Conservation (phyloP, 2,113 vertebrate genomes). For the Clarias batrachus region DNA sequence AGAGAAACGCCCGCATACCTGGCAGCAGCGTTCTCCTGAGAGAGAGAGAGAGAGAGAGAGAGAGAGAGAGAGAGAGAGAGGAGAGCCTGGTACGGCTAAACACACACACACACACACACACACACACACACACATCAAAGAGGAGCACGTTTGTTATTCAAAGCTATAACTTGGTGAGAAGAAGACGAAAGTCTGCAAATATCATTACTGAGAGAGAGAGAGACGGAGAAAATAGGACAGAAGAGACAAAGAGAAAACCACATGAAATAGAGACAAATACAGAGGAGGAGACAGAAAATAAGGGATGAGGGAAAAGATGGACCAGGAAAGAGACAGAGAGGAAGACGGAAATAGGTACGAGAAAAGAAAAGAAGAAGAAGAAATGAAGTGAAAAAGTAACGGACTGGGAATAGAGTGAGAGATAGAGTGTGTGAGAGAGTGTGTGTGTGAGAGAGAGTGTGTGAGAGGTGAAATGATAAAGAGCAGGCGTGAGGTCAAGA, state of each 20-base stretch:
- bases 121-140: neutral
- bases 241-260: no score
- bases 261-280: neutral
- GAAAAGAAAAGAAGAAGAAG: neutral
- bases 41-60: neutral
- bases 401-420: neutral
- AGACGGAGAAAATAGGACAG: neutral
- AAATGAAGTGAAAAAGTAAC: neutral
- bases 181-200: conserved; percentile 13
- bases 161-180: conserved; percentile 27
- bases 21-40: conserved; percentile 33
- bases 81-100: conserved; percentile 44
- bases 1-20: conserved; percentile 43
- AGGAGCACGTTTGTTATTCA: conserved; percentile 31
- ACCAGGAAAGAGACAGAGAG: neutral
- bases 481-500: neutral
- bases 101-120: conserved; percentile 20
- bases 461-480: neutral
- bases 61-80: conserved; percentile 17
- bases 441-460: no score
- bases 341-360: neutral
- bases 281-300: neutral
- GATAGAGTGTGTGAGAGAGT: neutral
- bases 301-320: neutral
- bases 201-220: conserved; percentile 25